Conservation (phyloP, 2,797 vertebrate species). For the Acipenser ruthenus region DNA sequence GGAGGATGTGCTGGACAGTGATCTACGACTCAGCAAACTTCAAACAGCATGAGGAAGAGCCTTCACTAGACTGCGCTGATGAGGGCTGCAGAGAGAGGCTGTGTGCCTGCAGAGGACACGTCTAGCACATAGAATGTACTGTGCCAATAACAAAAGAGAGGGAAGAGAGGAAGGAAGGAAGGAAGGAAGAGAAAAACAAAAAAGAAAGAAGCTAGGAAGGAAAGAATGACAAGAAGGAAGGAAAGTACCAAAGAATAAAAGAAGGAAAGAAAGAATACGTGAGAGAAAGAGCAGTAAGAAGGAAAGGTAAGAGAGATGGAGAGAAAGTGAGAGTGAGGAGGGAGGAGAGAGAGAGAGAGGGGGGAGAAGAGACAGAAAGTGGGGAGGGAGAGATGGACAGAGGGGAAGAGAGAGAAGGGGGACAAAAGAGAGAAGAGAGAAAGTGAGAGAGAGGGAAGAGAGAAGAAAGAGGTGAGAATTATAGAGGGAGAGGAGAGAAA, state of each 20-base stretch:
- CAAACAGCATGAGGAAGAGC: slow-evolving; percentile 18
- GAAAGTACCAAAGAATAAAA: slow-evolving; percentile 11
- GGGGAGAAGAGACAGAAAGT: too few relatives aligned
- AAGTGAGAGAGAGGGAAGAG: background rate
- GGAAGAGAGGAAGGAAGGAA: background rate
- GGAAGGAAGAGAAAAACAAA: background rate
- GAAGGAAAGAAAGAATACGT: slow-evolving; percentile 1
- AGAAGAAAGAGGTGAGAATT: background rate
- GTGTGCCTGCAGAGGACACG: slow-evolving; percentile 38
- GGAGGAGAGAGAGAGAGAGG: slow-evolving; percentile 8
- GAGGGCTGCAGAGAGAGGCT: slow-evolving; percentile 46
- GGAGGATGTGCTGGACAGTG: slow-evolving; percentile 37
- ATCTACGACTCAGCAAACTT: slow-evolving; percentile 16
- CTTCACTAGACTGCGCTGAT: slow-evolving; percentile 54
- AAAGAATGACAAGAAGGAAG: slow-evolving; percentile 29
- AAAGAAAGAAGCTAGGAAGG: background rate
- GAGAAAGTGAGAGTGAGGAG: slow-evolving; percentile 39
- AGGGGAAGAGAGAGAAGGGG: background rate
- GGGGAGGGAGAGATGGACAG: background rate
- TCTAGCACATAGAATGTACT: slow-evolving; percentile 22
- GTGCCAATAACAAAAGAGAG: slow-evolving; percentile 11
- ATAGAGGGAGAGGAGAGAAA: background rate
- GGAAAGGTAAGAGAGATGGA: background rate
- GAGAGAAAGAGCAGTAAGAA: background rate
- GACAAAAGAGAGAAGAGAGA: background rate